Evolutionary conservation across 1,140 invertebrate species (phyloP).

Genomic region (Coelopa frigida): DNA sequence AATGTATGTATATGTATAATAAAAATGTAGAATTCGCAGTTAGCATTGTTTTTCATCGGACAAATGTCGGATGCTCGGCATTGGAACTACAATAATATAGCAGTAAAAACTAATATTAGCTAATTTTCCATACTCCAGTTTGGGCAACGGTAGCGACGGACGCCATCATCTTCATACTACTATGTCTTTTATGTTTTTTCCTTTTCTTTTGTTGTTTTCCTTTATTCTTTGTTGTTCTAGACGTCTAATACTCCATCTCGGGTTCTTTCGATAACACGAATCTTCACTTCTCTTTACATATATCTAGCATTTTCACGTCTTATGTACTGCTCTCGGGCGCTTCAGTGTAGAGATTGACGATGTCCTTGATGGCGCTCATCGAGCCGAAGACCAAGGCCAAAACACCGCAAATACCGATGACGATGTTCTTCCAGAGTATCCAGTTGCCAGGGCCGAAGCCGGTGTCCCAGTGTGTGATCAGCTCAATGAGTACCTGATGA

Average conservation of each 20-base stretch:
- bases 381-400: conserved; percentile 74
- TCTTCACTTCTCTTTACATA: neutral
- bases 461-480: conserved; percentile 48
- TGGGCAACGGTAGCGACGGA: no score
- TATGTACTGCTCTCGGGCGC: conserved; percentile 3
- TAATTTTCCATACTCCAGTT: no score
- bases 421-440: conserved; percentile 70
- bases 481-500: conserved; percentile 31
- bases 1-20: no score
- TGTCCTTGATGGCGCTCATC: conserved; percentile 63
- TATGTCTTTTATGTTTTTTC: neutral
- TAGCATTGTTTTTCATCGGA: no score
- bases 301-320: neutral
- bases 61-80: no score
- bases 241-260: no score
- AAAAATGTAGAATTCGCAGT: no score
- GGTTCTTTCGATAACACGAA: neutral
- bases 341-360: conserved; percentile 47
- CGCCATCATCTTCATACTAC: no score
- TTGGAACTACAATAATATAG: no score
- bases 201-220: conserved; percentile 2
- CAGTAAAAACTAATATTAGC: no score
- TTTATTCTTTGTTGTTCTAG: neutral
- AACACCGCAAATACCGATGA: conserved; percentile 65
- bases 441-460: conserved; percentile 64